Base-by-base conservation (phyloP, 64 coral and sea anemone species). In the Cladopsammia gracilis region DNA sequence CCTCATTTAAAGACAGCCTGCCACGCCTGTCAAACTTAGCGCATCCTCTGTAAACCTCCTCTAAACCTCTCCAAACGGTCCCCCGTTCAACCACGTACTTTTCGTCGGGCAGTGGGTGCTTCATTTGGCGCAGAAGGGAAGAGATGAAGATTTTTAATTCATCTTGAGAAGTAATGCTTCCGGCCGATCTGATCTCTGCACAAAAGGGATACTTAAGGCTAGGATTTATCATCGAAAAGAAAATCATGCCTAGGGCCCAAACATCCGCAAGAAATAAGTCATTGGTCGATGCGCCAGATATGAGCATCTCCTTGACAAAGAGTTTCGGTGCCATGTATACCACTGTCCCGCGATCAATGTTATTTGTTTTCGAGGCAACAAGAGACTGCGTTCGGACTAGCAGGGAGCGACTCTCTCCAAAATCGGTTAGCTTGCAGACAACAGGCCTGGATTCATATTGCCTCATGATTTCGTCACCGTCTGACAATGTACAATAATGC, bases 401-500 rank as follows among this genome's bases (percentile, higher is more conserved):
- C 4, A 53, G 51, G 10, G 19, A 69, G 7, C 64, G 79, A 15
- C 20, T 76, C 4, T 75, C 57, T 5, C 81, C 75, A 4, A 87
- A 50, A 13, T 68, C 46, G 4, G 23, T 53, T 57, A 69, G 15
- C 19, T 73, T 73, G 10, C 34, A 73, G 43, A 19, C 42, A 45
- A 73, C 43, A 10, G 71, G 71, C 34, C 62, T 65, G 9, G 9
- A 11, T 15, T 48, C 4, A 73, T 13, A 45, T 14, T 47, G 26
- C 34, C 43, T 25, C 9, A 18, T 2, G 14, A 45, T 47, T 47
- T 73, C 62, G 9, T 65, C 4, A 4, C 45, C 13, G 45, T 85
- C 78, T 49, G 85, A 45, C 8, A 86, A 58, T 22, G 44, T 5
- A 23, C 44, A 87, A n/a, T 96, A 96, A 71, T 96, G 94, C 14